Base-by-base conservation (phyloP, 2,113 vertebrate species). In the Galemys pyrenaicus region DNA sequence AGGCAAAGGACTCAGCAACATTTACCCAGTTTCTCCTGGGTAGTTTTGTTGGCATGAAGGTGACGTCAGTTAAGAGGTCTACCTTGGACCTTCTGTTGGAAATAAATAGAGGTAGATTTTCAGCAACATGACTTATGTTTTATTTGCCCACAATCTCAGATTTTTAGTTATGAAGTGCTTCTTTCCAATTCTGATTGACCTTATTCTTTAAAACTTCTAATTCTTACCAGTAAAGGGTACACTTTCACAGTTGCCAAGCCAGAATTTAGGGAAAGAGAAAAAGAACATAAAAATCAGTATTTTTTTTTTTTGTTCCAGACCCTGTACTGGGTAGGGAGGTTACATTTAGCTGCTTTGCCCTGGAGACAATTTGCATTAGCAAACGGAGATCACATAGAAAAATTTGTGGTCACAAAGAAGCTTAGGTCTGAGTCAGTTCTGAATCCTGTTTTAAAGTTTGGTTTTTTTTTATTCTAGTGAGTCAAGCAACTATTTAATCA, bases 201-300 rank as follows among this genome's bases (percentile, higher is more conserved):
- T 12, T 80, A 17, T 80, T 94, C 6, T 94, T 95, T 85, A 92
- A 73, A 95, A 46, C 32, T 83, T n/a, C 30, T 65, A 67, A 87
- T 89, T 13, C 5, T 58, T 83, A 3, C 73, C 28, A 87, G 30
- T 60, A 94, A 94, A 91, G 19, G 51, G 26, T 94, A 71, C 20
- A 62, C 8, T 80, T n/a, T n/a, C n/a, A n/a, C n/a, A n/a, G 51
- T 91, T 75, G 26, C 64, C 62, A 82, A 80, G 44, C n/a, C 74
- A 90, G 51, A 93, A 77, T 56, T 28, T 46, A 68, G 10, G 51
- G 32, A 73, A 19, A 95, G 88, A 80, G 56, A 28, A 87, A 5
- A 20, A 65, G 13, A 77, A 3, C 6, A 71, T 84, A 79, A 79
- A 65, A 24, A 86, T 39, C 41, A 93, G 49, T 62, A 78, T 28